These are phyloP conservation scores for Conistra vaccinii DNA, from an alignment of 2,888 invertebrate genomes.

Conservation along the genomic window DNA sequence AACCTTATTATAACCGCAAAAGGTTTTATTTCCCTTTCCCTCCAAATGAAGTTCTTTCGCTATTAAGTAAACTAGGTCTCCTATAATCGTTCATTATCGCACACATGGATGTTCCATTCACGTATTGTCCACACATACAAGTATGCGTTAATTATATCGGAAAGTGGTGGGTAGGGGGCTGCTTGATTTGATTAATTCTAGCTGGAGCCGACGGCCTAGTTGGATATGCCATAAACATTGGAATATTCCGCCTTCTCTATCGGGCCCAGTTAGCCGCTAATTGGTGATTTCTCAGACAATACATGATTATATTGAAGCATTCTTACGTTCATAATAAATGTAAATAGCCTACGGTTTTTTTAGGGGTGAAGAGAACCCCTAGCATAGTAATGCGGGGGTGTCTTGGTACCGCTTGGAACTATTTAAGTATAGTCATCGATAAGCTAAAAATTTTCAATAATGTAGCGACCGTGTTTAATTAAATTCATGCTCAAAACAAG, in stretches of 20 bases:
- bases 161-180: constrained; percentile 90
- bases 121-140: constrained; percentile 88
- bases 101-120: constrained; percentile 84
- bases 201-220: constrained; percentile 86
- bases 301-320: constrained; percentile 59
- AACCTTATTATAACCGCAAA: constrained; percentile 82
- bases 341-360: constrained; percentile 60
- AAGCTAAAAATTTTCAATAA: constrained; percentile 7
- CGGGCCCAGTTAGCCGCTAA: constrained; percentile 76
- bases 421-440: constrained; percentile 38
- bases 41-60: constrained; percentile 74
- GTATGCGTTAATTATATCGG: constrained; percentile 90
- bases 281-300: constrained; percentile 76
- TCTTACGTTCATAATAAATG: constrained; percentile 64
- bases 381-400: constrained; percentile 43
- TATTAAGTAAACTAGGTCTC: constrained; percentile 85
- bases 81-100: constrained; percentile 90
- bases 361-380: constrained; percentile 53
- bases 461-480: neutral
- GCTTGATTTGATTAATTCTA: constrained; percentile 91
- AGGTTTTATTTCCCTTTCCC: constrained; percentile 73
- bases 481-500: neutral
- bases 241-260: constrained; percentile 84
- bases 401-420: constrained; percentile 64
- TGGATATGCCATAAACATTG: constrained; percentile 87